phyloP scores from a whole-genome alignment of 2,113 vertebrate species.

The Chascanopsetta lugubris region DNA sequence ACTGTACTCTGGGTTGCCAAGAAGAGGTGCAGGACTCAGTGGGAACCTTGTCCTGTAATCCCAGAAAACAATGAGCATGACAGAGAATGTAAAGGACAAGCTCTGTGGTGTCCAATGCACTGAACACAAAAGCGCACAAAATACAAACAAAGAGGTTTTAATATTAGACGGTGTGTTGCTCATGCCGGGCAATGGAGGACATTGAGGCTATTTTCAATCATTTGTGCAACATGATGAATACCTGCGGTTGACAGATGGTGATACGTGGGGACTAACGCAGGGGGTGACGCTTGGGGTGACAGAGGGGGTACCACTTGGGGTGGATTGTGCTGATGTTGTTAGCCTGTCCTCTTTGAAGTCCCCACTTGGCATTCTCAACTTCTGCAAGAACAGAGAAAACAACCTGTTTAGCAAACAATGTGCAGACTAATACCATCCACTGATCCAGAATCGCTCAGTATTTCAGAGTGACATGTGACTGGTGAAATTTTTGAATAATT shows the following conservation, averaged over 20 bases:
- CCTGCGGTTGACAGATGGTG: conserved; percentile 88
- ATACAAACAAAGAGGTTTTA: not conserved
- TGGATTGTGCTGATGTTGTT: conserved; percentile 88
- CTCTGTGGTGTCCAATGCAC: not conserved
- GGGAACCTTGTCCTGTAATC: conserved; percentile 87
- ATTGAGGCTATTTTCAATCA: not conserved
- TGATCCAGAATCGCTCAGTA: not conserved
- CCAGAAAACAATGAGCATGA: conserved; percentile 21
- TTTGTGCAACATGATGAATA: conserved; percentile 45
- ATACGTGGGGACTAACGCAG: conserved; percentile 85
- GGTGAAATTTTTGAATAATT: too few relatives aligned
- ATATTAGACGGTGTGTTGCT: not conserved
- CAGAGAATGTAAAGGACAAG: not conserved
- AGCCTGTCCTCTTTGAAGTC: conserved; percentile 90
- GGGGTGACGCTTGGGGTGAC: conserved; percentile 85
- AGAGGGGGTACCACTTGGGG: conserved; percentile 84
- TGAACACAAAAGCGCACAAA: not conserved
- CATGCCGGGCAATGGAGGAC: not conserved
- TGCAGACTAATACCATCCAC: not conserved
- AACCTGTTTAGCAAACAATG: not conserved
- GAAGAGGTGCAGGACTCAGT: conserved; percentile 81
- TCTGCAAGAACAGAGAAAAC: conserved; percentile 78
- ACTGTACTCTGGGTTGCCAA: conserved; percentile 76
- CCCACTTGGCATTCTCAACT: conserved; percentile 90
- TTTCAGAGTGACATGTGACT: too few relatives aligned